Base-by-base conservation (phyloP, 92 coral and sea anemone species). In the Epizoanthus scotinus region DNA sequence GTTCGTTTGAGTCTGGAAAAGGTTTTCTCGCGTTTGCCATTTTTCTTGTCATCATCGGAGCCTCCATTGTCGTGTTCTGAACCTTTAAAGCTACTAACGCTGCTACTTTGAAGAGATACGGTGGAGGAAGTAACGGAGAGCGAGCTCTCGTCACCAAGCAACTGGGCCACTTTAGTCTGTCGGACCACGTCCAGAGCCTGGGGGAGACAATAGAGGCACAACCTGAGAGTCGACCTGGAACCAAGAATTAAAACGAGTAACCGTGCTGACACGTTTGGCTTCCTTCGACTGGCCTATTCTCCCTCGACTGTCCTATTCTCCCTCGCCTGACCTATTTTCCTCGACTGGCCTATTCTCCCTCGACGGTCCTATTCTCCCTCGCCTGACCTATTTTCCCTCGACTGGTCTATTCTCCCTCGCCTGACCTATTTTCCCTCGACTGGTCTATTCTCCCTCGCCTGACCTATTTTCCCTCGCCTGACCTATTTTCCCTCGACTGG, bases 161-260 rank as follows among this genome's bases (percentile, higher is more conserved):
- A 93, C 86, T 96, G 99, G 8, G 97, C 98, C 36, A 96, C 99
- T 70, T 96, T 96, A 57, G 94, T 93, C 84, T 96, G 99, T 12
- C 99, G 94, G 44, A 96, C 97, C 53, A 91, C 99, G 73, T 96
- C 99, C 57, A 96, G 90, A 59, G 99, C 99, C 99, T 96, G 78
- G 71, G 21, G 82, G 54, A 44, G 67, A 83, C 74, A 58, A 82
- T 84, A 71, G 50, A 34, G 77, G 31, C 68, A 82, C 71, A 64
- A 86, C 59, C 79, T 44, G 49, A 44, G 55, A 62, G 81, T 57
- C 63, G 34, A 44, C 70, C 59, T 86, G 77, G 77, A 81, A 71
- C 72, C 75, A 74, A 64, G 67, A 78, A 73, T 52, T 79, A 66
- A 68, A 81, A 73, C 79, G 28, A 67, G 63, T 86, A 79, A 81